Base-by-base conservation (phyloP, 2,797 vertebrate genomes). In the Neosalanx taihuensis region DNA sequence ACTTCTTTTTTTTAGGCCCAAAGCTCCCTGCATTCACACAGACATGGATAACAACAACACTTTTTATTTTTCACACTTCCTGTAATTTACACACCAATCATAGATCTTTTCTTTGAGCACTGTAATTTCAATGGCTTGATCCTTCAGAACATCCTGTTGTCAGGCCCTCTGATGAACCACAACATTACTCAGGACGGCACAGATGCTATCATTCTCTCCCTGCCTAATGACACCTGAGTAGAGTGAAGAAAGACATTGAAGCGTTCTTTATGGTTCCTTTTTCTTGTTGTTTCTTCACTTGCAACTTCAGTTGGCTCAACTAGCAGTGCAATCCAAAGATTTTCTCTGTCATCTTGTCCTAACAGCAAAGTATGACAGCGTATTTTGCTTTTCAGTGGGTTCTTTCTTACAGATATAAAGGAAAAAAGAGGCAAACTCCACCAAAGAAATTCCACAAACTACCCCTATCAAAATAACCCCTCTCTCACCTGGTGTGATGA, bases 91-190 rank as follows among this genome's bases (percentile, higher is more conserved):
- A 75, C 70, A 51, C 72, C 66, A 30, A 82, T 85, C 78, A 58
- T 76, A 59, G 82, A 82, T 60, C 72, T 76, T 71, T 79, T 81
- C 69, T 51, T 41, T 20, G 66, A 18, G 56, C 49, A 67, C 77
- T 84, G 82, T 89, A 85, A 89, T 86, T 86, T 86, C 85, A 79
- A 71, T 26, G 62, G 66, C 82, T 77, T 75, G 80, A 82, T 83
- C 74, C 87, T 86, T 80, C 83, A 87, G 84, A 89, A 89, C 87
- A 89, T 91, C 90, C 89, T 91, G 87, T 87, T 84, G 89, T 88
- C 33, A n/a, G 33, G 20, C 26, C 73, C 74, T 84, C 76, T 83
- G 87, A 84, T 82, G 86, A 72, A 66, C 72, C 26, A 35, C 84
- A 72, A 81, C 88, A 81, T 87, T 75, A 82, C 76, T 71, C 70